Percentiles rank a stretch among this genome's conserved stretches.
These are phyloP conservation scores for Scopus umbretta DNA, from an alignment of 2,113 vertebrate genomes.

Conservation along the genomic window DNA sequence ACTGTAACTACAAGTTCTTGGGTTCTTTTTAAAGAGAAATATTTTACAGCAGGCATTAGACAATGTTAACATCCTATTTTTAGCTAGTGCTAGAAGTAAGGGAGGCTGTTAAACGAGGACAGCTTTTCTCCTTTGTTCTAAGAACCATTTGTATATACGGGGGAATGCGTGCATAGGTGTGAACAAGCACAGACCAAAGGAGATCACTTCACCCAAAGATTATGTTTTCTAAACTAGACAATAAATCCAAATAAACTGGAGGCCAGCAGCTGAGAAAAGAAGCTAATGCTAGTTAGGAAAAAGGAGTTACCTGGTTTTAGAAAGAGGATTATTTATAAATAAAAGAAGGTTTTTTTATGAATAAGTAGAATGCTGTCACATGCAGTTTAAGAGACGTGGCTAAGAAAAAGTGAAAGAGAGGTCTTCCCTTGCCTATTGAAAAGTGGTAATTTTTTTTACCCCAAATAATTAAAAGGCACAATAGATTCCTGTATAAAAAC, in stretches of 20 bases:
- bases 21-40: background rate
- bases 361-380: background rate
- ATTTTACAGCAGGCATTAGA: background rate
- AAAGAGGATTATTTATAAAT: background rate
- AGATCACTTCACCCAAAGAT: background rate
- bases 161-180: background rate
- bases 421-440: background rate
- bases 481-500: background rate
- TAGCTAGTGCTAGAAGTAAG: background rate
- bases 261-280: background rate
- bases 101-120: background rate
- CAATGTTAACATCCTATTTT: background rate
- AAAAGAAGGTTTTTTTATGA: background rate
- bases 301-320: background rate
- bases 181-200: background rate
- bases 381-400: background rate
- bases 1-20: background rate
- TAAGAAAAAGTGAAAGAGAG: background rate
- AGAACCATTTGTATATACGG: background rate
- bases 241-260: background rate
- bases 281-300: background rate
- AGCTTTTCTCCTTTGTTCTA: background rate
- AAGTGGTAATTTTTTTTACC: background rate
- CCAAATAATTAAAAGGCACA: background rate
- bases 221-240: background rate